Percentiles rank a stretch among this genome's conserved stretches.
phyloP scores from a whole-genome alignment of 2,888 invertebrate species.

The Cosmia pyralina region DNA sequence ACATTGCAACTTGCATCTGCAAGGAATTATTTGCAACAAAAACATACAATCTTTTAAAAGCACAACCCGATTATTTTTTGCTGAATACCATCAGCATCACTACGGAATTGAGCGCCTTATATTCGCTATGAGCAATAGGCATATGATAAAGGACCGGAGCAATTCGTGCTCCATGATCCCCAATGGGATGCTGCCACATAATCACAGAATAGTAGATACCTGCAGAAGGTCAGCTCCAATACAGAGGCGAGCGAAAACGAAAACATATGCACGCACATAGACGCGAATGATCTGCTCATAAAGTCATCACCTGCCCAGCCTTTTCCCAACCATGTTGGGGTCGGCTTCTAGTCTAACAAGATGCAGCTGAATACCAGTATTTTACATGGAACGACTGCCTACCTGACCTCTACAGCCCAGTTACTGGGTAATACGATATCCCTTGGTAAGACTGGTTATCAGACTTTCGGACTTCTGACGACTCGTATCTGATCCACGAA shows the following conservation, averaged over 20 bases:
- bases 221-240: conserved; percentile 16
- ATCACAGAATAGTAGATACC: not conserved
- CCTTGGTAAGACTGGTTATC: too few relatives aligned
- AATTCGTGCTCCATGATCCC: conserved; percentile 36
- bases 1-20: not conserved
- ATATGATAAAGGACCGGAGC: conserved; percentile 42
- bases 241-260: not conserved
- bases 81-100: conserved; percentile 17
- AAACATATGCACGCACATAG: not conserved
- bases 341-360: too few relatives aligned
- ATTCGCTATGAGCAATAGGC: conserved; percentile 55
- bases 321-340: too few relatives aligned
- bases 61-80: conserved; percentile 19
- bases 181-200: conserved; percentile 2
- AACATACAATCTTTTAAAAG: conserved; percentile 9
- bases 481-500: too few relatives aligned
- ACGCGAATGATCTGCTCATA: not conserved
- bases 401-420: too few relatives aligned
- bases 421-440: too few relatives aligned
- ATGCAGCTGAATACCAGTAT: too few relatives aligned
- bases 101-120: conserved; percentile 29
- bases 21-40: too few relatives aligned
- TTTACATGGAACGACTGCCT: too few relatives aligned
- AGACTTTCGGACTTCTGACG: too few relatives aligned
- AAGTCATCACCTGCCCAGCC: too few relatives aligned